Conservation (phyloP, 2,888 invertebrate species). For the Drosophila anomalipes region DNA sequence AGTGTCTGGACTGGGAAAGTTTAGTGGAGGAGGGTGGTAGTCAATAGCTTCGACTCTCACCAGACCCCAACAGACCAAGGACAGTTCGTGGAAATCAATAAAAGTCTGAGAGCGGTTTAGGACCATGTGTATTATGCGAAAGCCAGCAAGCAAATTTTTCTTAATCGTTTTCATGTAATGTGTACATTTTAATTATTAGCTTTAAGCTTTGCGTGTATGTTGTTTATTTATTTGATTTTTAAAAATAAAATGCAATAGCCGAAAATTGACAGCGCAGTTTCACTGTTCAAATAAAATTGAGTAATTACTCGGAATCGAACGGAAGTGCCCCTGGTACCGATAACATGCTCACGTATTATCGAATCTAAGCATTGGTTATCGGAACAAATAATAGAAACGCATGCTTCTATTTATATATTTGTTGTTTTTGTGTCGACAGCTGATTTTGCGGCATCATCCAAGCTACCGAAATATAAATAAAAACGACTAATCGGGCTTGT, state of each 20-base stretch:
- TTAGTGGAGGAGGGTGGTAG: conserved; percentile 26
- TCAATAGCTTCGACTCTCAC: background rate
- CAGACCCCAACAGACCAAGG: background rate
- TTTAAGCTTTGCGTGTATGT: conserved; percentile 46
- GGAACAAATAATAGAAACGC: background rate
- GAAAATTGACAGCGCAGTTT: background rate
- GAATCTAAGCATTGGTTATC: conserved; percentile 1
- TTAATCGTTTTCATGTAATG: conserved; percentile 22
- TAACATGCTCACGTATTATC: background rate
- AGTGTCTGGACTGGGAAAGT: conserved; percentile 54
- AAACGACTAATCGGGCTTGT: conserved; percentile 34
- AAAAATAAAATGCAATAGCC: conserved; percentile 22
- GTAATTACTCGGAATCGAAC: conserved; percentile 1
- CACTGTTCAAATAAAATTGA: background rate
- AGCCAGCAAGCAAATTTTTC: conserved; percentile 13
- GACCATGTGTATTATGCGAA: conserved; percentile 22
- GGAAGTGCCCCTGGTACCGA: conserved; percentile 11
- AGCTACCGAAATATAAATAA: conserved; percentile 28
- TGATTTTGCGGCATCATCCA: background rate
- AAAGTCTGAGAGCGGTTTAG: conserved; percentile 38
- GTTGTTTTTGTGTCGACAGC: background rate
- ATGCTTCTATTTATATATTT: background rate
- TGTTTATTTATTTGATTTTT: conserved; percentile 43
- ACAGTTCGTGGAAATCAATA: conserved; percentile 14
- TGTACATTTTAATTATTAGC: conserved; percentile 36